Percentiles rank a stretch among this genome's conserved stretches.
These are phyloP conservation scores for Chaenogobius annularis DNA, from an alignment of 2,113 vertebrate genomes.

Conservation along the genomic window DNA sequence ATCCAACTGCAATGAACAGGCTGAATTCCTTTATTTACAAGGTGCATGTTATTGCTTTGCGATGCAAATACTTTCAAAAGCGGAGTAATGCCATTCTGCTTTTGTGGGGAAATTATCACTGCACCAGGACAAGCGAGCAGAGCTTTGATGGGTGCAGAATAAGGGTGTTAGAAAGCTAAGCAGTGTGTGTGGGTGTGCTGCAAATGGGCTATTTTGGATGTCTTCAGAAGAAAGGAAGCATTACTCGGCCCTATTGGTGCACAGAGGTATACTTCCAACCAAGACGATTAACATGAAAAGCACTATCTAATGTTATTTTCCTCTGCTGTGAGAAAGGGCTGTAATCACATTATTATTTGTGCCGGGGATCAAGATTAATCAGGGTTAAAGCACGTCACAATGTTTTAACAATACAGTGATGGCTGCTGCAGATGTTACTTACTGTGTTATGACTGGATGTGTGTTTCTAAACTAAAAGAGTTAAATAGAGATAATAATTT, in stretches of 20 bases:
- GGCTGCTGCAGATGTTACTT: conserved; percentile 48
- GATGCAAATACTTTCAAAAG: conserved; percentile 78
- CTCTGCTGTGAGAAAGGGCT: conserved; percentile 61
- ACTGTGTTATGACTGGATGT: conserved; percentile 27
- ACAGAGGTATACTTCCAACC: conserved; percentile 71
- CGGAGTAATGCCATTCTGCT: conserved; percentile 69
- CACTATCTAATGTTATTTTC: conserved; percentile 79
- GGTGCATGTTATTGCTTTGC: conserved; percentile 74
- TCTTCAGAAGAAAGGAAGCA: conserved; percentile 75
- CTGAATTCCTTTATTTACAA: conserved; percentile 73
- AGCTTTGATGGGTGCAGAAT: conserved; percentile 73
- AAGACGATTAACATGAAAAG: conserved; percentile 81
- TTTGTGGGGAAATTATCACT: conserved; percentile 70
- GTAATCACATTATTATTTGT: conserved; percentile 82
- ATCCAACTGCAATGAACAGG: conserved; percentile 71
- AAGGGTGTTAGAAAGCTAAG: conserved; percentile 68
- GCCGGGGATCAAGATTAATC: conserved; percentile 77
- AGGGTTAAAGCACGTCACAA: conserved; percentile 70
- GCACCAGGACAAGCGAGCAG: conserved; percentile 63
- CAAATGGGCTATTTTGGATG: conserved; percentile 80
- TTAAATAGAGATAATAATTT: conserved; percentile 15
- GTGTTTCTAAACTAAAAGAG: conserved; percentile 14
- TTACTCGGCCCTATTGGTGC: conserved; percentile 71
- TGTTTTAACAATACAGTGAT: conserved; percentile 61
- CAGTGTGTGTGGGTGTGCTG: conserved; percentile 76